Evolutionary conservation across 2,113 vertebrate species (phyloP), one percentile per base, ranked within the genome.

Genomic region (Spilogale gracilis): DNA sequence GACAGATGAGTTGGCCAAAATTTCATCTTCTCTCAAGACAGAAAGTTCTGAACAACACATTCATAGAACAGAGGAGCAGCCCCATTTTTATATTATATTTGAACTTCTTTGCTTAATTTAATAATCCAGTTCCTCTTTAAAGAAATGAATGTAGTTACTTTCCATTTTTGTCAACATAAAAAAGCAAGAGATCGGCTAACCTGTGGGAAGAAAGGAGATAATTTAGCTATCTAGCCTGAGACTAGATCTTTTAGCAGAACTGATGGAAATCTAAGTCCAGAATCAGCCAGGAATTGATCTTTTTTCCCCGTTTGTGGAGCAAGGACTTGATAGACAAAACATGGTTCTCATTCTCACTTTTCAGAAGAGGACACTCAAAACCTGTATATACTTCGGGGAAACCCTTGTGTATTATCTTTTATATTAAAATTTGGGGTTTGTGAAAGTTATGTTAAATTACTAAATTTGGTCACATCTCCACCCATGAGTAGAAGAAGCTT

Each of bases 141-240:
- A 73, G 65, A 50, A 76, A 61, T 21, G 65, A 1, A 6, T 50
- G 11, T 50, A 14, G 1, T 96, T 92, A 67, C 56, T 80, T 95
- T 90, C 32, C 12, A n/a, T 43, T 80, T 96, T 76, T 96, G 6
- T 45, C 76, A 91, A 50, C 43, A 56, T 58, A 95, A 48, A 76
- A 50, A 69, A 67, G 67, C 4, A 58, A 84, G n/a, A 91, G 25
- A 50, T 60, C 74, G 21, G 38, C 54, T 93, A 74, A 87, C 11
- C 25, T 60, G 5, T 45, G 48, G 56, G 45, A 79, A 78, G 25
- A 4, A 61, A 81, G 43, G 12, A 86, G 87, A 30, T 67, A 27
- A 10, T 45, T 95, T 67, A 92, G 30, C 7, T 78, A 3, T 65
- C 52, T 71, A 14, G 3, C 8, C 3, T 76, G 56, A 56, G 16